phyloP scores from a whole-genome alignment of 2,888 invertebrate genomes.

The Parnassius apollo region DNA sequence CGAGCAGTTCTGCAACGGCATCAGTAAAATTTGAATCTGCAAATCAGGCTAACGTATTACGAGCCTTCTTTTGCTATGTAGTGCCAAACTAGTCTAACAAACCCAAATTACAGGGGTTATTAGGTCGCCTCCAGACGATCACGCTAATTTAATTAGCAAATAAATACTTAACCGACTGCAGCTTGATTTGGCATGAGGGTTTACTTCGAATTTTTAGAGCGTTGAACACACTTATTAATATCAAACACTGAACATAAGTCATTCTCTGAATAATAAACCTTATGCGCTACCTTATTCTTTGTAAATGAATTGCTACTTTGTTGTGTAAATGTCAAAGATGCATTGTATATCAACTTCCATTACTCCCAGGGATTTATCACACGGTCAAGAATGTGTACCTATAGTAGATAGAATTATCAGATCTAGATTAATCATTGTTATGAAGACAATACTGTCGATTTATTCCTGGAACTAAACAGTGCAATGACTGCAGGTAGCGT shows the following conservation, averaged over 20 bases:
- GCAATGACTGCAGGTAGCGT: background rate
- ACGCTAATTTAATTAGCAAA: conserved; percentile 37
- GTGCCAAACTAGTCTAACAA: conserved; percentile 21
- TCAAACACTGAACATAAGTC: no score
- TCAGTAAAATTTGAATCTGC: no score
- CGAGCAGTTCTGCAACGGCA: no score
- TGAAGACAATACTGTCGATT: background rate
- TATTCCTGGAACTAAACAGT: conserved; percentile 8
- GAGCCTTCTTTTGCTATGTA: background rate
- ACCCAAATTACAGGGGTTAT: conserved; percentile 29
- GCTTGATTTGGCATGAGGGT: conserved; percentile 1
- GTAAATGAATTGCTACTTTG: background rate
- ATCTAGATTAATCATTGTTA: conserved; percentile 11
- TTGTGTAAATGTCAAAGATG: background rate
- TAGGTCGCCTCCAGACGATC: conserved; percentile 32
- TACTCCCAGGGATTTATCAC: conserved; percentile 11
- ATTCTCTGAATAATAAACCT: background rate
- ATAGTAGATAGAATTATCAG: conserved; percentile 7
- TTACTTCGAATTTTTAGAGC: no score
- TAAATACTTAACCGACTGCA: conserved; percentile 5
- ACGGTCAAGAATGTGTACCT: conserved; percentile 4
- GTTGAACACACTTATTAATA: no score
- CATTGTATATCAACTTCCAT: background rate
- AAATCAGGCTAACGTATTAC: no score
- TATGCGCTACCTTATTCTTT: background rate